Percentiles rank a stretch among this genome's conserved stretches.
Conservation (phyloP, 2,113 vertebrate genomes). For the Chamaetylas fuelleborni region DNA sequence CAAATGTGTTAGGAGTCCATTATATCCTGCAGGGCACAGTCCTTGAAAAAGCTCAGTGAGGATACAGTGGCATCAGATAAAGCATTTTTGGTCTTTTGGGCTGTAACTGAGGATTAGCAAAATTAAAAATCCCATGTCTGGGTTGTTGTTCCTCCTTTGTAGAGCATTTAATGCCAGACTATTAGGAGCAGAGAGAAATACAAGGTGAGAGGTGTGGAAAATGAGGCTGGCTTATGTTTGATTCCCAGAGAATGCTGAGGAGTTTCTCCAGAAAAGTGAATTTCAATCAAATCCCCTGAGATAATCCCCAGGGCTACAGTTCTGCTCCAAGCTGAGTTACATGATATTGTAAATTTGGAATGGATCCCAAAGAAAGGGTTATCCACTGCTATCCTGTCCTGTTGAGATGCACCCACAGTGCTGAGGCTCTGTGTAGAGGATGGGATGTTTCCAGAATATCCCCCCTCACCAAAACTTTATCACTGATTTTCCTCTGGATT, state of each 20-base stretch:
- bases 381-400: neutral
- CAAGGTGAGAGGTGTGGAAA: constrained; percentile 21
- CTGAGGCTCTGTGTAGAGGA: neutral
- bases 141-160: neutral
- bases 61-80: neutral
- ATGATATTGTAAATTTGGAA: constrained; percentile 31
- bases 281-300: constrained; percentile 31
- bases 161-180: neutral
- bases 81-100: neutral
- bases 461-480: neutral
- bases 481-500: neutral
- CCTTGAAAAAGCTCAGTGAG: neutral
- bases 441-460: neutral
- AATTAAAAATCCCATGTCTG: neutral
- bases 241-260: neutral
- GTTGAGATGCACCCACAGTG: neutral
- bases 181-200: neutral
- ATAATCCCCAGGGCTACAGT: constrained; percentile 28
- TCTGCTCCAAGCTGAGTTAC: neutral
- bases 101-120: neutral
- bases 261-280: constrained; percentile 20
- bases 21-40: neutral
- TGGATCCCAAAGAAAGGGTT: constrained; percentile 41
- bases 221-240: neutral
- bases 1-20: neutral